These are phyloP conservation scores for Synanthedon andrenaeformis DNA, from an alignment of 2,888 invertebrate genomes.

Conservation along the genomic window DNA sequence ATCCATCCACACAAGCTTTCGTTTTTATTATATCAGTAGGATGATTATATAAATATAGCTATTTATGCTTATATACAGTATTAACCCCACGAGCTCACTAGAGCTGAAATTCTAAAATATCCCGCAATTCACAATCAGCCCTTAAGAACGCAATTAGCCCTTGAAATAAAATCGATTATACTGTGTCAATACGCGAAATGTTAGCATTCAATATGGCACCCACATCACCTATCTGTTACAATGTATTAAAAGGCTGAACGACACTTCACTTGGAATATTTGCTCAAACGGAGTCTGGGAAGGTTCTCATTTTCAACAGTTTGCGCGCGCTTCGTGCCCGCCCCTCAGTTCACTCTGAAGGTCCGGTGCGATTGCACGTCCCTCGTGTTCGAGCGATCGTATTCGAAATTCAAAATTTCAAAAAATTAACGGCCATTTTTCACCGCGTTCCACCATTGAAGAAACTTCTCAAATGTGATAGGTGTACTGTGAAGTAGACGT, in stretches of 20 bases:
- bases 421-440: slow-evolving; percentile 3
- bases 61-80: no score
- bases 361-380: slow-evolving; percentile 30
- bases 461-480: slow-evolving; percentile 14
- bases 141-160: no score
- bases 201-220: no score
- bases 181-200: no score
- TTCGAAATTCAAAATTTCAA: slow-evolving; percentile 18
- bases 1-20: no score
- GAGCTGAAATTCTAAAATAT: no score
- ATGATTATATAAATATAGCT: no score
- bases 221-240: not conserved
- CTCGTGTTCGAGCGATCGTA: slow-evolving; percentile 5
- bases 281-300: slow-evolving; percentile 19
- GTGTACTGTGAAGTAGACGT: slow-evolving; percentile 13
- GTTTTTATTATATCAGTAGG: no score
- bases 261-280: not conserved
- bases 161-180: no score
- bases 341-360: slow-evolving; percentile 27
- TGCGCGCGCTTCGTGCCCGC: slow-evolving; percentile 52
- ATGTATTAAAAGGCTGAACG: not conserved
- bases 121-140: no score
- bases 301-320: slow-evolving; percentile 42
- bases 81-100: no score
- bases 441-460: slow-evolving; percentile 12